These are phyloP conservation scores for Conus canariensis DNA, from an alignment of 2,888 invertebrate genomes.

Conservation along the genomic window DNA sequence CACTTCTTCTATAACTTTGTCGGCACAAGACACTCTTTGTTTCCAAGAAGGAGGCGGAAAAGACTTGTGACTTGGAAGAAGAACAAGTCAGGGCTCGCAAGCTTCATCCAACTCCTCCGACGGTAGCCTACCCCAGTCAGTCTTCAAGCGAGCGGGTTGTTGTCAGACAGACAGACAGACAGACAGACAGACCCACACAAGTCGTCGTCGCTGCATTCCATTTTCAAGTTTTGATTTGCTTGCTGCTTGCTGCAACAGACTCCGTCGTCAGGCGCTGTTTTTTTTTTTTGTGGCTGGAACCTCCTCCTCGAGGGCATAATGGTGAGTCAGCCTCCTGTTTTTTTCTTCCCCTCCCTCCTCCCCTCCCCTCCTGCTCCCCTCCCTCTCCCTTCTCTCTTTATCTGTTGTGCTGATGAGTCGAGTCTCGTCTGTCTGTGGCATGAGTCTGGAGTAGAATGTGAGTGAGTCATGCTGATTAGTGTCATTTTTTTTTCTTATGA, in stretches of 20 bases:
- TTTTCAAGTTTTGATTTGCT: background rate
- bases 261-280: too few species aligned
- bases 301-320: background rate
- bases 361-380: too few species aligned
- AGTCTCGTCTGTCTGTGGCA: background rate
- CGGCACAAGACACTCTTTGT: background rate
- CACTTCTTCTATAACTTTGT: background rate
- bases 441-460: too few species aligned
- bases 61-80: background rate
- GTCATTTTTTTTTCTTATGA: background rate
- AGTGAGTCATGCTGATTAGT: background rate
- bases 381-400: background rate
- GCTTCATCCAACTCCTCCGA: too few species aligned
- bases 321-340: background rate
- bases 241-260: too few species aligned
- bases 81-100: background rate
- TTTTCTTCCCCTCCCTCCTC: too few species aligned
- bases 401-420: background rate
- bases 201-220: background rate
- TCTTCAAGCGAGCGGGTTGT: too few species aligned
- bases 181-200: too few species aligned
- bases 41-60: background rate
- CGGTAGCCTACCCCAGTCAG: too few species aligned
- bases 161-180: too few species aligned
- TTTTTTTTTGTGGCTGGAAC: background rate